phyloP scores from a whole-genome alignment of 2,888 invertebrate genomes.

The Scaeva pyrastri region DNA sequence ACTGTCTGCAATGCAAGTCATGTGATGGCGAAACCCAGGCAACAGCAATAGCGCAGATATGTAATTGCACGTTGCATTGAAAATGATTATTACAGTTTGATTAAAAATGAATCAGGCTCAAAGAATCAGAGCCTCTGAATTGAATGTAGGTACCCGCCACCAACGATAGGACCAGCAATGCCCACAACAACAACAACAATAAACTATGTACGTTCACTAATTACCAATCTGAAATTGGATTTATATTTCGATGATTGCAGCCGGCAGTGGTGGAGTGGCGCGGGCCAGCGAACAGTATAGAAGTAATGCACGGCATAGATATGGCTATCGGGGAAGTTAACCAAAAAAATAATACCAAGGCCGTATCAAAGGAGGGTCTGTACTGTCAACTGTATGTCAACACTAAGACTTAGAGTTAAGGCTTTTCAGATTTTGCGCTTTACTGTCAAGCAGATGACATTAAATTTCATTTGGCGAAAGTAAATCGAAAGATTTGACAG shows the following conservation, averaged over 20 bases:
- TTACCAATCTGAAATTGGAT: conserved; percentile 73
- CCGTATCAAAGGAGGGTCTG: neutral
- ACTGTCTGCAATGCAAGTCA: conserved; percentile 57
- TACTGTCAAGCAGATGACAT: too few species aligned
- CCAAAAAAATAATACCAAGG: neutral
- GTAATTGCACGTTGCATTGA: conserved; percentile 69
- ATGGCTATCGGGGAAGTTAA: neutral
- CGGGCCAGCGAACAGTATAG: conserved; percentile 26
- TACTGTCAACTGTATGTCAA: neutral
- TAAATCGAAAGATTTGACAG: too few species aligned
- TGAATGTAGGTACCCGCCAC: neutral
- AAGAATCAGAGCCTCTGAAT: neutral
- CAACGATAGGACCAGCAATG: neutral
- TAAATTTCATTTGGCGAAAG: too few species aligned
- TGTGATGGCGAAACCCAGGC: conserved; percentile 18
- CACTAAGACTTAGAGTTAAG: too few species aligned
- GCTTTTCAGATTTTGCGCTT: too few species aligned
- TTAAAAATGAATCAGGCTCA: conserved; percentile 73
- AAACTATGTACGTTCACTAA: conserved; percentile 60
- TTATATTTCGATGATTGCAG: conserved; percentile 70
- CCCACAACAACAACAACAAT: conserved; percentile 12
- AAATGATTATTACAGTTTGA: conserved; percentile 74
- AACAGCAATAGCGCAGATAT: conserved; percentile 17
- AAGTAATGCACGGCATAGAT: conserved; percentile 40
- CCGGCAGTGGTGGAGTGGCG: neutral